A percentile compares a stretch with the other conserved stretches of the same genome.
phyloP scores from a whole-genome alignment of 1,140 invertebrate species.

The Caenorhabditis tropicalis region DNA sequence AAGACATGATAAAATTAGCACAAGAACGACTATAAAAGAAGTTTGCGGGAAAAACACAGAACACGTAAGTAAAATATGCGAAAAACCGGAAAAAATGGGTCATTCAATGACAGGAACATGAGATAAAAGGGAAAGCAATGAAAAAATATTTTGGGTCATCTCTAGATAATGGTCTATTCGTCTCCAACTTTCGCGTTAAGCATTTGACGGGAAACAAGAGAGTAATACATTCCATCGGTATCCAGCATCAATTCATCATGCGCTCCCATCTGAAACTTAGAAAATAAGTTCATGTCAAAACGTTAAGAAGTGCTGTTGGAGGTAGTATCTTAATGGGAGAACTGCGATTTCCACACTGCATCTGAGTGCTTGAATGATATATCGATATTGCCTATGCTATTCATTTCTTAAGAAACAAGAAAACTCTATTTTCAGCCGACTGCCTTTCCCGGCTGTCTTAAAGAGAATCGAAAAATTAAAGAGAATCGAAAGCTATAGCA shows the following conservation, averaged over 20 bases:
- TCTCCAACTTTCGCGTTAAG: constrained; percentile 19
- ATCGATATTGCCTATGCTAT: no score
- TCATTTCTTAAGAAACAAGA: no score
- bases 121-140: neutral
- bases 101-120: neutral
- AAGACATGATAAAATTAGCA: constrained; percentile 17
- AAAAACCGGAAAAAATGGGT: neutral
- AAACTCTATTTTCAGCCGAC: no score
- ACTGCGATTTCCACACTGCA: no score
- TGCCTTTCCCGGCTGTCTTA: no score
- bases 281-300: neutral
- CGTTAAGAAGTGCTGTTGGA: neutral
- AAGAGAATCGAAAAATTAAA: no score
- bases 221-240: constrained; percentile 61
- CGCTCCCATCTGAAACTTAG: constrained; percentile 53
- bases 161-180: neutral
- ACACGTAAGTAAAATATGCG: neutral
- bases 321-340: no score
- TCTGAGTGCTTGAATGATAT: no score
- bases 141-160: neutral
- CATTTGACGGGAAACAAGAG: constrained; percentile 55
- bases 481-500: no score
- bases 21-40: neutral
- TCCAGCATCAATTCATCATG: constrained; percentile 59
- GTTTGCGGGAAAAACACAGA: neutral